These are phyloP conservation scores for Oncorhynchus kisutch DNA, from an alignment of 2,113 vertebrate genomes.

Conservation along the genomic window DNA sequence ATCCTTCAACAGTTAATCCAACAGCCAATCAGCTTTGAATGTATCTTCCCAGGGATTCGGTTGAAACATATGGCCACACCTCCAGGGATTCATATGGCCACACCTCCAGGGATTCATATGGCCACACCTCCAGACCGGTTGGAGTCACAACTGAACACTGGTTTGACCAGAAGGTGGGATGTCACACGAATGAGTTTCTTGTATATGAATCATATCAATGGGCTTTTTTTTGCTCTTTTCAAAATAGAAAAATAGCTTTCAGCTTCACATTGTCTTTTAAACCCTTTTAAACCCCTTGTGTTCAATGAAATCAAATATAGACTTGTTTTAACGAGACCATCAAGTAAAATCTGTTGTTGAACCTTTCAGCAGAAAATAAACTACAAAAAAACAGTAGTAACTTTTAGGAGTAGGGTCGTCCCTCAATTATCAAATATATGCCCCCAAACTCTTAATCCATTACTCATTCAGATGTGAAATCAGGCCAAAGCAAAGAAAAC, in stretches of 20 bases:
- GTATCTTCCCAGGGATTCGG: neutral
- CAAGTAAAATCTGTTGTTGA: no score
- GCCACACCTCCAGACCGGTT: constrained; percentile 7
- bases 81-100: neutral
- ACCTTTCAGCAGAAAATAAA: no score
- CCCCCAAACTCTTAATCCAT: no score
- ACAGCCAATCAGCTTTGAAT: constrained; percentile 5
- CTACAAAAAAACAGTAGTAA: no score
- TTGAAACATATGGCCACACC: constrained; percentile 5
- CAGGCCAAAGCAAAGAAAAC: no score
- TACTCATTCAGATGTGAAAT: no score
- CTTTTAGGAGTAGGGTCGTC: no score
- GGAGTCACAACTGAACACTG: neutral
- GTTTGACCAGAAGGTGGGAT: constrained; percentile 1
- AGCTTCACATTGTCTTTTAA: constrained; percentile 11
- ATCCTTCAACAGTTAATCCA: constrained; percentile 1
- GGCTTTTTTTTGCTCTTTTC: neutral
- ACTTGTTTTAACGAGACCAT: no score
- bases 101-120: neutral
- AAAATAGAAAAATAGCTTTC: neutral
- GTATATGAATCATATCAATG: neutral
- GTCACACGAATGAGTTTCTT: constrained; percentile 6
- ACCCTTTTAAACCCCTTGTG: constrained; percentile 10
- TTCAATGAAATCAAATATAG: neutral
- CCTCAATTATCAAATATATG: no score